Evolutionary conservation across 2,797 vertebrate species (phyloP), one percentile per base, ranked within the genome.

Genomic region (Paramormyrops hopkinsi): DNA sequence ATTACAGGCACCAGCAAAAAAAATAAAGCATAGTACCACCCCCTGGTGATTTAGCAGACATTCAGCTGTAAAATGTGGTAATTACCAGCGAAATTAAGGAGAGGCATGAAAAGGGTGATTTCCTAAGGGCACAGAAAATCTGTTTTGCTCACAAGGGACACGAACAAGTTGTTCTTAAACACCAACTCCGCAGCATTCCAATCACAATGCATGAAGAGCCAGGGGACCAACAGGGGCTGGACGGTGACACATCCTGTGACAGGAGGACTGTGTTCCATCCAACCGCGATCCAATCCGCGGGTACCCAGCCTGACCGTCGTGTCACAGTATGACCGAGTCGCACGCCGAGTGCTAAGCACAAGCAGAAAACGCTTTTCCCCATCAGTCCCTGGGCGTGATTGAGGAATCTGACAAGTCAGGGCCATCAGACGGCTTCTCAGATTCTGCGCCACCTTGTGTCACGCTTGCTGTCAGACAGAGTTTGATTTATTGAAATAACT

Each of bases 51-150:
- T 79, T 79, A 19, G 82, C 87, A 88, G 76, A 89, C 65, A 89
- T 91, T 90, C 93, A 93, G 94, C 94, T 94, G 94, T 91, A 90
- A 94, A 91, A 90, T 88, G 53, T 85, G 90, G 14, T 90, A 53
- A 59, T 90, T 90, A 22, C 73, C 89, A 91, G 91, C 91, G 92
- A 93, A 93, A 93, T 95, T 93, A 91, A 46, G 48, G 9, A 84
- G 7, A 22, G 41, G 82, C 41, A 84, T 25, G 41, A 84, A 84
- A 84, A 22, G 46, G 65, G 25, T n/a, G 46, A 22, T 84, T 84
- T 84, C 79, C 79, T 84, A 84, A 46, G 79, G 79, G 79, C 12
- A 8, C 12, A 33, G 29, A 87, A 29, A 37, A 59, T 87, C 41
- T 33, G 85, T 59, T 53, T 46, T 84, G 44, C 11, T 84, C 44